These are phyloP conservation scores for Lagopus leucura DNA, from an alignment of 2,113 vertebrate genomes.

Conservation along the genomic window DNA sequence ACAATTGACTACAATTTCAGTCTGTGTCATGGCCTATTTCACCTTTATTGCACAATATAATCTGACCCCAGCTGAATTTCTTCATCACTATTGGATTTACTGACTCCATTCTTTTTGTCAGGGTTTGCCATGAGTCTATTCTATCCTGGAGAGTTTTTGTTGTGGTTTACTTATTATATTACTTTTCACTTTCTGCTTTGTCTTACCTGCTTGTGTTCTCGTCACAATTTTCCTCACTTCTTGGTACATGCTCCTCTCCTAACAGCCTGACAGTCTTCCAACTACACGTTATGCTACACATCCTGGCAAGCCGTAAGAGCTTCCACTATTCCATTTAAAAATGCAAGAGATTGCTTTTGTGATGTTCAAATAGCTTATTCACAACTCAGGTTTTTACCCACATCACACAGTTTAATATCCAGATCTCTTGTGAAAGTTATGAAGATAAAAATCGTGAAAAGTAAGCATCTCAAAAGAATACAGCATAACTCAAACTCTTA, in stretches of 20 bases:
- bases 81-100: conserved; percentile 58
- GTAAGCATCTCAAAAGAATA: neutral
- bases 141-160: neutral
- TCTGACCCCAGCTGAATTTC: conserved; percentile 40
- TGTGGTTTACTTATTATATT: neutral
- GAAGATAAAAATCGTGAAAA: neutral
- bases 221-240: neutral
- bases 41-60: conserved; percentile 61
- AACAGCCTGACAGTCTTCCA: neutral
- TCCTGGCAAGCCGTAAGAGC: neutral
- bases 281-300: neutral
- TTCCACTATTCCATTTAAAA: neutral
- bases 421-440: neutral
- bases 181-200: neutral
- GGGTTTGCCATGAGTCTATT: neutral
- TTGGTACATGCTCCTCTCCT: neutral
- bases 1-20: conserved; percentile 43
- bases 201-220: neutral
- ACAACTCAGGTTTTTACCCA: neutral
- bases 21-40: conserved; percentile 23
- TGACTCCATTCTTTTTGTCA: conserved; percentile 20
- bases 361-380: neutral
- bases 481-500: neutral
- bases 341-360: neutral
- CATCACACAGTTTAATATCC: fast-evolving